These are phyloP conservation scores for Passer montanus DNA, from an alignment of 2,113 vertebrate species.

Conservation along the genomic window DNA sequence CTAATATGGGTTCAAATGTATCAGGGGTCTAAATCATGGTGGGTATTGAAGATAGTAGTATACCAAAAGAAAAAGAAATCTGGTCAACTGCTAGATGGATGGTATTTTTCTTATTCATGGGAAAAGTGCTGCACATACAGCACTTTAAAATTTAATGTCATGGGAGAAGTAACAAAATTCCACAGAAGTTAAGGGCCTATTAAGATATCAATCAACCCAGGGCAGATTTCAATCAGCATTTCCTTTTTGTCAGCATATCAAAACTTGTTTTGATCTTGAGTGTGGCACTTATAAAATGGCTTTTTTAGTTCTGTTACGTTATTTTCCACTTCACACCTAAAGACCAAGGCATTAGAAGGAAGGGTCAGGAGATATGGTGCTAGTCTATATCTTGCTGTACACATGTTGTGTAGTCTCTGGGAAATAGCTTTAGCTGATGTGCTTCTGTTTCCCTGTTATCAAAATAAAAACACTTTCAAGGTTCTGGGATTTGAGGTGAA, in stretches of 20 bases:
- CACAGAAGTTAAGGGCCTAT: neutral
- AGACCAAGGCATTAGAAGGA: neutral
- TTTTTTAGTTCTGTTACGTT: neutral
- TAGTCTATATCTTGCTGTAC: neutral
- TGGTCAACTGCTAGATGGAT: neutral
- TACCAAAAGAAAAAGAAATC: neutral
- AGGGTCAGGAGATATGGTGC: neutral
- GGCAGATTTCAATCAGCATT: neutral
- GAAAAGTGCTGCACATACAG: neutral
- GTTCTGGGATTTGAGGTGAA: neutral
- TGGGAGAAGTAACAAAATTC: neutral
- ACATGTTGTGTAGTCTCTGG: neutral
- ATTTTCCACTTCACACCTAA: neutral
- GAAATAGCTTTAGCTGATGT: neutral
- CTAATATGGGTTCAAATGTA: neutral
- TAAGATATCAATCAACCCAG: neutral
- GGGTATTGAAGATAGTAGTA: neutral
- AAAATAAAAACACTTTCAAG: neutral
- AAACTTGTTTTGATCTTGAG: slow-evolving; percentile 11
- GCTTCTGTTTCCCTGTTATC: neutral
- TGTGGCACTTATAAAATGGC: neutral
- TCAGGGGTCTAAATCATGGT: neutral
- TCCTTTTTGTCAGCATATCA: neutral
- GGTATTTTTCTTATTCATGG: neutral
- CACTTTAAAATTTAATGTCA: neutral